These are phyloP conservation scores for Paradisaea rubra DNA, from an alignment of 2,113 vertebrate genomes.

Conservation along the genomic window DNA sequence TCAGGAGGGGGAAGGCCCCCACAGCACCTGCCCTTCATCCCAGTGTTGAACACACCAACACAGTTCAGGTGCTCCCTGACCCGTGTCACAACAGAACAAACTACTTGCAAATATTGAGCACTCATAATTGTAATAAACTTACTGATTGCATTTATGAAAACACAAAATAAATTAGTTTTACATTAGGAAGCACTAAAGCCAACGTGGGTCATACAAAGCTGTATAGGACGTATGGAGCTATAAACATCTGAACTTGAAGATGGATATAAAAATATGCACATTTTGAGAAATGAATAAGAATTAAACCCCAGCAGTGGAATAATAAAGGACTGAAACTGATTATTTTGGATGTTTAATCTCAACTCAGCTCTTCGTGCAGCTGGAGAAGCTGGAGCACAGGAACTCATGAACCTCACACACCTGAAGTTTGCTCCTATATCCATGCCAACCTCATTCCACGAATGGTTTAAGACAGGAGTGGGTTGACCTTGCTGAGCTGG, in stretches of 20 bases:
- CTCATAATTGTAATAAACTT: neutral
- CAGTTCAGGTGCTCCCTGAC: too few species aligned
- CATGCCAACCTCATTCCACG: neutral
- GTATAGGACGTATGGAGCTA: neutral
- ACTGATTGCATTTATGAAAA: neutral
- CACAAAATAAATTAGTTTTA: neutral
- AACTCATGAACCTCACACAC: neutral
- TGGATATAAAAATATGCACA: neutral
- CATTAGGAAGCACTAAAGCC: neutral
- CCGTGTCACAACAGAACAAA: neutral
- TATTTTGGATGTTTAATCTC: neutral
- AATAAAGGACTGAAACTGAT: neutral
- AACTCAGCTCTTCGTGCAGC: neutral
- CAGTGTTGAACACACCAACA: neutral
- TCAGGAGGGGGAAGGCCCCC: neutral
- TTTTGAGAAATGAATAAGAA: neutral
- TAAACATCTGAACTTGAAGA: neutral
- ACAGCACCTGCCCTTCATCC: neutral
- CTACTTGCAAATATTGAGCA: neutral
- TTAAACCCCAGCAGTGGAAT: neutral
- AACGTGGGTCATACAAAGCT: neutral
- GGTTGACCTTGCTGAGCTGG: accelerated
- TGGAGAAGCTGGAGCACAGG: neutral
- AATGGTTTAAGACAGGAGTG: accelerated
- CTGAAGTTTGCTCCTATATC: neutral